phyloP scores from a whole-genome alignment of 2,888 invertebrate species.

The Petrolisthes manimaculis region DNA sequence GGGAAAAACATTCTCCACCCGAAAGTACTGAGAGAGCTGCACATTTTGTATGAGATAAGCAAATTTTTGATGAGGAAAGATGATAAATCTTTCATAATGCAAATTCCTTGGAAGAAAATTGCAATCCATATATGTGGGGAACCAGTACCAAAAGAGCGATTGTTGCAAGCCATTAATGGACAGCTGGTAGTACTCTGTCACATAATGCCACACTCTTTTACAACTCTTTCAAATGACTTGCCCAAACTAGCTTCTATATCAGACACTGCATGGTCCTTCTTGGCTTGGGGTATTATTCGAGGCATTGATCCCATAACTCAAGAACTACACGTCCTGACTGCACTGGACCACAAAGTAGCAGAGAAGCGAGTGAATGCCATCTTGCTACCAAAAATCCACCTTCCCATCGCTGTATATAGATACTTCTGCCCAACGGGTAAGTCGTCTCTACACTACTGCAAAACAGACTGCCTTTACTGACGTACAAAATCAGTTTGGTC shows the following conservation, averaged over 20 bases:
- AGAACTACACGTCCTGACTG: conserved; percentile 38
- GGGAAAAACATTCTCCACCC: not conserved
- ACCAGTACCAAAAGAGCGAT: conserved; percentile 36
- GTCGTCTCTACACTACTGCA: not conserved
- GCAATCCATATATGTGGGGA: conserved; percentile 39
- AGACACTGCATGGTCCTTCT: not conserved
- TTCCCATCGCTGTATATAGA: conserved; percentile 31
- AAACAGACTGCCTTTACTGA: no score
- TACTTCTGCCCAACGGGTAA: conserved; percentile 19
- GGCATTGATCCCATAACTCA: conserved; percentile 43
- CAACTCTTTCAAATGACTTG: conserved; percentile 9
- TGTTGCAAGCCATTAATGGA: conserved; percentile 51
- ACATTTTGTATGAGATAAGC: not conserved
- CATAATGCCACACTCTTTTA: conserved; percentile 6
- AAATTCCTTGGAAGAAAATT: conserved; percentile 38
- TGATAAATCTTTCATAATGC: conserved; percentile 16
- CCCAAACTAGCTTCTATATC: conserved; percentile 26
- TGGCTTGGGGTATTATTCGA: conserved; percentile 54
- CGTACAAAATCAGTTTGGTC: no score
- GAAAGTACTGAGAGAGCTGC: not conserved
- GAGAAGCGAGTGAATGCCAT: conserved; percentile 41
- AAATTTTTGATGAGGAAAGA: not conserved
- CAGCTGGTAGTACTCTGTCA: conserved; percentile 52
- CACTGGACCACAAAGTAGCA: not conserved
- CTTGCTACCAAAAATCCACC: conserved; percentile 35